Evolutionary conservation across 2,888 invertebrate species (phyloP).

Genomic region (Zygaena filipendulae): DNA sequence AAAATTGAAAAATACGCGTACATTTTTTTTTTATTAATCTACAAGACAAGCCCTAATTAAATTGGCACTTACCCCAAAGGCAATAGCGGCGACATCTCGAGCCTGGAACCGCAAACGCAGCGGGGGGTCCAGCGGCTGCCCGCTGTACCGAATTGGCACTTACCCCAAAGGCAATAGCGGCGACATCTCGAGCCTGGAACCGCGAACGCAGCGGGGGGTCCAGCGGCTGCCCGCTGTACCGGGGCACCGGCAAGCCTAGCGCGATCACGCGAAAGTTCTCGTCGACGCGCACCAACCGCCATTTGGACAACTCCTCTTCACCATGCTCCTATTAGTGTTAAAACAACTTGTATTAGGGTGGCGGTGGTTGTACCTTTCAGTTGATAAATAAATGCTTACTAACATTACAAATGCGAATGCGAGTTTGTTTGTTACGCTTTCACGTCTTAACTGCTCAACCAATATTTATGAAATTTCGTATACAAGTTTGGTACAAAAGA

Average conservation of each 20-base stretch:
- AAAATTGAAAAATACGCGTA: no score
- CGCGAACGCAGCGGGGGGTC: conserved; percentile 96
- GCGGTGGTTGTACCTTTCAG: no score
- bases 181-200: conserved; percentile 92
- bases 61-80: conserved; percentile 76
- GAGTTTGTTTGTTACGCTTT: no score
- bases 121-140: conserved; percentile 96
- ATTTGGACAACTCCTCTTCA: conserved; percentile 79
- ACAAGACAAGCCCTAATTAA: no score
- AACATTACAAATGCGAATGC: no score
- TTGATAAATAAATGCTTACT: no score
- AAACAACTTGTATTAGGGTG: no score
- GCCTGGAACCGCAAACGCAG: conserved; percentile 95
- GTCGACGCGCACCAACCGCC: conserved; percentile 92
- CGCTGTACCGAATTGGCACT: conserved; percentile 82
- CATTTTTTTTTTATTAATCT: no score
- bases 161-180: conserved; percentile 74
- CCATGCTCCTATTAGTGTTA: conserved; percentile 81
- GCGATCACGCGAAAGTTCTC: conserved; percentile 95
- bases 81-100: conserved; percentile 77
- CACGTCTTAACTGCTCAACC: no score
- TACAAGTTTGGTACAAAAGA: no score
- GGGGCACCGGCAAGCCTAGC: conserved; percentile 89
- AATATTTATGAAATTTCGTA: no score
- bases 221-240: conserved; percentile 91